Percentiles rank a stretch among this genome's conserved stretches.
Evolutionary conservation across 2,888 invertebrate species (phyloP).

Genomic region (Oscheius sp.): DNA sequence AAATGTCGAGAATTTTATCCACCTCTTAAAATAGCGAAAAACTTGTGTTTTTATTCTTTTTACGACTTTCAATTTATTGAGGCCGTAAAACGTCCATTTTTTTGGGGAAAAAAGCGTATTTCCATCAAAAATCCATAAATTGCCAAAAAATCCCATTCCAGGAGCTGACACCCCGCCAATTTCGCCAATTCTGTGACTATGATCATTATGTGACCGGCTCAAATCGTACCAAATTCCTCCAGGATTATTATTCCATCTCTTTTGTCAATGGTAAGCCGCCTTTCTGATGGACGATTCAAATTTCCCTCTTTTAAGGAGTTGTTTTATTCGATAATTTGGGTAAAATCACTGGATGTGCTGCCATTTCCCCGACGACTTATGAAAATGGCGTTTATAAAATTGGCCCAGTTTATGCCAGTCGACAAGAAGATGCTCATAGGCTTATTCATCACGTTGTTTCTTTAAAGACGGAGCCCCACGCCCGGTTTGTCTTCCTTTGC

Average conservation of each 20-base stretch:
- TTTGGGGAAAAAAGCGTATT: too few species aligned
- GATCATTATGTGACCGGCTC: slow-evolving; percentile 8
- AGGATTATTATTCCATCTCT: slow-evolving; percentile 8
- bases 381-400: slow-evolving; percentile 19
- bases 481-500: not conserved
- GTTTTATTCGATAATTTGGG: slow-evolving; percentile 1
- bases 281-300: too few species aligned
- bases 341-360: slow-evolving; percentile 19
- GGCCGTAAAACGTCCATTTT: too few species aligned
- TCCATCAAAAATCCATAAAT: too few species aligned
- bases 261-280: slow-evolving; percentile 11
- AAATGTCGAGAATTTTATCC: too few species aligned
- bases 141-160: not conserved
- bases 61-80: too few species aligned
- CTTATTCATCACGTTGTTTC: not conserved
- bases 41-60: too few species aligned
- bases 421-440: slow-evolving; percentile 3
- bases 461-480: not conserved
- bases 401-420: slow-evolving; percentile 25
- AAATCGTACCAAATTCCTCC: slow-evolving; percentile 7
- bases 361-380: not conserved
- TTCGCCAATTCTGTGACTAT: slow-evolving; percentile 3
- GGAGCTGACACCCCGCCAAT: slow-evolving; percentile 10
- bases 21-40: too few species aligned
- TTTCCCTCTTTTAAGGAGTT: not conserved